These are phyloP conservation scores for Eulemur coronatus DNA, from an alignment of 2,797 vertebrate species.

Conservation along the genomic window DNA sequence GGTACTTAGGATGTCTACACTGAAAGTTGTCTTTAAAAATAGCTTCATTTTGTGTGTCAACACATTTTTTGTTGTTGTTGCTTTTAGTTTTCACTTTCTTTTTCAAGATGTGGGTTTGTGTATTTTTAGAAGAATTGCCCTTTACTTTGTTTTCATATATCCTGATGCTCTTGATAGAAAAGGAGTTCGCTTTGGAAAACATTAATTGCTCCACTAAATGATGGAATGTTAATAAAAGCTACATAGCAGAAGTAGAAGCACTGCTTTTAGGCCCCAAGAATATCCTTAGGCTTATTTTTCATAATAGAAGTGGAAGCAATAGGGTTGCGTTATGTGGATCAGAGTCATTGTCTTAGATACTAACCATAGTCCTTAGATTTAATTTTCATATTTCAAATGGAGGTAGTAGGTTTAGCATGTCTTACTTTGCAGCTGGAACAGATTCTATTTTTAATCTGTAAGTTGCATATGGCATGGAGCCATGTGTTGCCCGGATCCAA, in stretches of 20 bases:
- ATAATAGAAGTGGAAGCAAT: background rate
- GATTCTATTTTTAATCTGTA: constrained; percentile 76
- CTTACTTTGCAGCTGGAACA: constrained; percentile 68
- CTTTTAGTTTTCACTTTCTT: constrained; percentile 13
- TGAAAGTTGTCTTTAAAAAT: constrained; percentile 19
- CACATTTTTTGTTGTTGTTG: background rate
- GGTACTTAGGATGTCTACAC: background rate
- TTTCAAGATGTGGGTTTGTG: background rate
- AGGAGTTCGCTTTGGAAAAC: constrained; percentile 50
- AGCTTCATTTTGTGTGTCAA: background rate
- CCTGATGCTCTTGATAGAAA: constrained; percentile 24
- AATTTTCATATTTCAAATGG: constrained; percentile 55
- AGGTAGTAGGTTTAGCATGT: constrained; percentile 7
- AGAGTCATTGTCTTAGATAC: background rate
- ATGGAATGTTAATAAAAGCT: constrained; percentile 7
- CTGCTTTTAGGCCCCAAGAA: background rate
- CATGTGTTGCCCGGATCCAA: constrained; percentile 28
- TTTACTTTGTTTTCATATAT: constrained; percentile 55
- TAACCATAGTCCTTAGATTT: constrained; percentile 10
- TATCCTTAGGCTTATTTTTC: background rate
- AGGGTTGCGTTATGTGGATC: background rate
- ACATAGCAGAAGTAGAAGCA: background rate
- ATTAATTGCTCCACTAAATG: background rate
- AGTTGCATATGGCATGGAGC: constrained; percentile 59
- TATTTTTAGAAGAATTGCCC: constrained; percentile 12